Evolutionary conservation across 2,888 invertebrate genomes (phyloP).

Genomic region (Sesamia inferens): DNA sequence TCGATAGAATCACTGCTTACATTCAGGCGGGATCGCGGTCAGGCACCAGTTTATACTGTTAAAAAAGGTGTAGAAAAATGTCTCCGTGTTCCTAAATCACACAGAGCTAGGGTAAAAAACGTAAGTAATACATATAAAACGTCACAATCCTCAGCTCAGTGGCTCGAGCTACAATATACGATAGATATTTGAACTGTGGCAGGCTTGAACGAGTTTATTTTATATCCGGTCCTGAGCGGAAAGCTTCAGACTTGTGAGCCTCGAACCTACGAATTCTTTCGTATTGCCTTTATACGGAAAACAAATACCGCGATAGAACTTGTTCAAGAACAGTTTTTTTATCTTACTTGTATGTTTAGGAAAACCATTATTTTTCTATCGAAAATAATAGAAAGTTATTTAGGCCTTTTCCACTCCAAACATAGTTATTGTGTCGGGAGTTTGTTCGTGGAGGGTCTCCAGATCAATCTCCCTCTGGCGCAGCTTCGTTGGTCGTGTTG

Average conservation of each 20-base stretch:
- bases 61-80: not conserved
- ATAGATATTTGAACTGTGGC: constrained; percentile 36
- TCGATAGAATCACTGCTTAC: too few relatives aligned
- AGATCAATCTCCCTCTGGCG: too few relatives aligned
- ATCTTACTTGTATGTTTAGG: constrained; percentile 9
- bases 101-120: not conserved
- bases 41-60: too few relatives aligned
- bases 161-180: constrained; percentile 16
- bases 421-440: too few relatives aligned
- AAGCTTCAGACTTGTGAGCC: constrained; percentile 1
- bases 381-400: not conserved
- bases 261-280: constrained; percentile 2
- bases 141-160: constrained; percentile 16
- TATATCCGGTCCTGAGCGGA: constrained; percentile 29
- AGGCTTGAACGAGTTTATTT: constrained; percentile 44
- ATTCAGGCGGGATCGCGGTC: too few relatives aligned
- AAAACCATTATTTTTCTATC: not conserved
- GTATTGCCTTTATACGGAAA: constrained; percentile 21
- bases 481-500: too few relatives aligned
- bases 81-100: not conserved
- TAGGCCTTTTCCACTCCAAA: not conserved
- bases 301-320: not conserved
- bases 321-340: not conserved
- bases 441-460: too few relatives aligned
- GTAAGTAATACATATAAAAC: constrained; percentile 11